These are phyloP conservation scores for Philotrypesis tridentata DNA, from an alignment of 1,140 invertebrate species.

Conservation along the genomic window DNA sequence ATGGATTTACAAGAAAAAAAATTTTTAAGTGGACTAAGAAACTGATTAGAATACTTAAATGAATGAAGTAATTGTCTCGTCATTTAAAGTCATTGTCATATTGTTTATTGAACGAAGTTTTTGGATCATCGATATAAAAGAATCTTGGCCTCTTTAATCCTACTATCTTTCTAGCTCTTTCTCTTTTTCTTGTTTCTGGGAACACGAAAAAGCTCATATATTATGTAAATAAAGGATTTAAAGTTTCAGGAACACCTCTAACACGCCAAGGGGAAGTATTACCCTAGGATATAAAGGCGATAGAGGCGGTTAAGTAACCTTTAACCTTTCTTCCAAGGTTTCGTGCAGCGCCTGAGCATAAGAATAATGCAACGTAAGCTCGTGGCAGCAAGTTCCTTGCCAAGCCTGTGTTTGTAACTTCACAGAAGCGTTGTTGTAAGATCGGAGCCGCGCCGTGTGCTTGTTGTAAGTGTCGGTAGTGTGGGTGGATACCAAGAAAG, in stretches of 20 bases:
- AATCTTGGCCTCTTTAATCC: too few species aligned
- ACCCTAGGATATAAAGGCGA: constrained; percentile 18
- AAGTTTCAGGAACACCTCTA: constrained; percentile 50
- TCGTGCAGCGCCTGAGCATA: neutral
- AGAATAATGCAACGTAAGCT: constrained; percentile 10
- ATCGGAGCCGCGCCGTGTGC: neutral
- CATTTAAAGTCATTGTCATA: too few species aligned
- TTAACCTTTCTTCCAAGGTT: constrained; percentile 16
- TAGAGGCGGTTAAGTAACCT: constrained; percentile 36
- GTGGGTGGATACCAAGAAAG: neutral
- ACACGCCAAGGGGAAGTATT: constrained; percentile 50
- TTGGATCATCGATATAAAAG: too few species aligned
- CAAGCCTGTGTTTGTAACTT: neutral
- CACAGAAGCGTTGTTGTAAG: neutral
- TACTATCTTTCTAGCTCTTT: too few species aligned
- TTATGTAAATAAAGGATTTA: constrained; percentile 61
- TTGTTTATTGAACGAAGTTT: too few species aligned
- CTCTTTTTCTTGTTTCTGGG: too few species aligned
- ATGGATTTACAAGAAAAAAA: too few species aligned
- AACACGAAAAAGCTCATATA: constrained; percentile 53
- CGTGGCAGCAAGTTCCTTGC: constrained; percentile 4
- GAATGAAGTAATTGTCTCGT: too few species aligned
- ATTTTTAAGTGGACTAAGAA: too few species aligned
- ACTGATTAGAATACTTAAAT: too few species aligned
- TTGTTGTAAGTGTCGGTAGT: neutral